Evolutionary conservation across 2,797 vertebrate genomes (phyloP), one percentile per base, ranked within the genome.

Genomic region (Sebastolobus alascanus): DNA sequence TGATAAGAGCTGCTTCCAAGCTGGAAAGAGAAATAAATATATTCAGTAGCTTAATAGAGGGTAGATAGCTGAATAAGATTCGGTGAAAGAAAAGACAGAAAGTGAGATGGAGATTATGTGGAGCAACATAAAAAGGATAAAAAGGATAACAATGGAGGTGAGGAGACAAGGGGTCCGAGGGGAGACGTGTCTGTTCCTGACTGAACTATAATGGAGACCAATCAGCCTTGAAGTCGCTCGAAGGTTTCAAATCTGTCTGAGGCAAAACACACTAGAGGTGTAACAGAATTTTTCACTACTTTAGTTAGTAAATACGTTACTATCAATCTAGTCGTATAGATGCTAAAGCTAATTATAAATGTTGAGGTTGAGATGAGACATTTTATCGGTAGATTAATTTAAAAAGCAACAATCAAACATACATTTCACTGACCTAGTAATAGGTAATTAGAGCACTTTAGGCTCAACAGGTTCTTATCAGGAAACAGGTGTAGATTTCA

Each of bases 1-100:
- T 68, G 80, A 89, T 91, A 87, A 88, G 80, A 86, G 85, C 78
- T 69, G 59, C 82, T 84, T 81, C 77, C 18, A 55, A 79, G 79
- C 73, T 54, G 3, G 29, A 75, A 82, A 71, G 70, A 77, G 76
- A 89, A 90, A 90, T 79, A 84, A 82, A 86, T 86, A 79, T 76
- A 86, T 85, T 73, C 84, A 61, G 75, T 61, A 58, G 59, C 71
- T 70, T 70, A 81, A 90, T 80, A 64, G 76, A 75, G 20, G 58
- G 38, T 40, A 79, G 86, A 85, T 77, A 82, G 60, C 35, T 16
- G 73, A 85, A 56, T 81, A 73, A 63, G 75, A 82, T 68, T 75
- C 68, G 18, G 74, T 60, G 77, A 76, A 76, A 82, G 68, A 81
- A 75, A 79, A 87, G 80, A 54, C 60, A 73, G 65, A 84, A 63